Evolutionary conservation across 2,113 vertebrate species (phyloP).

Genomic region (Pomatorhinus ruficollis): DNA sequence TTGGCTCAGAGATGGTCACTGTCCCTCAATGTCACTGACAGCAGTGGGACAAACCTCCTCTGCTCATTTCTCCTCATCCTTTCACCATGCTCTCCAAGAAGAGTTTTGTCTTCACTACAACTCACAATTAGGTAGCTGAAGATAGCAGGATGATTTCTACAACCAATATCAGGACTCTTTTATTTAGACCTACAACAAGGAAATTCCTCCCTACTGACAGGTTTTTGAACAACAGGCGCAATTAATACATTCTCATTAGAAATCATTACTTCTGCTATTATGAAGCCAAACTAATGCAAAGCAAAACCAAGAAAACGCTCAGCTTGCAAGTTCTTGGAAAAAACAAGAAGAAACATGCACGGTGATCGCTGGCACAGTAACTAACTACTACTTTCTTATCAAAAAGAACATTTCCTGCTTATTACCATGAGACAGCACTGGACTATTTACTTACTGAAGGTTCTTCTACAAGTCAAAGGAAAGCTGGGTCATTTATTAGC

Average conservation of each 20-base stretch:
- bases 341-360: not conserved
- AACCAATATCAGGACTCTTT: not conserved
- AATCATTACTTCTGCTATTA: not conserved
- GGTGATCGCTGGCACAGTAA: not conserved
- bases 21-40: not conserved
- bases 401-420: not conserved
- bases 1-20: not conserved
- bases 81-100: not conserved
- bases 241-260: not conserved
- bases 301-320: not conserved
- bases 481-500: not conserved
- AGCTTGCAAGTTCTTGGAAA: not conserved
- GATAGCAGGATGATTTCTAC: not conserved
- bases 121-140: not conserved
- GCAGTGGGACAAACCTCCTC: not conserved
- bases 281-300: not conserved
- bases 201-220: not conserved
- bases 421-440: not conserved
- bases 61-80: not conserved
- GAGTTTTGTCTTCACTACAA: not conserved
- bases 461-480: not conserved
- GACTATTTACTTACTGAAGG: not conserved
- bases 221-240: not conserved
- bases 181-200: not conserved
- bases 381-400: not conserved